Evolutionary conservation across 64 coral and sea anemone species (phyloP), one percentile per base, ranked within the genome.

Genomic region (Orbicella faveolata): DNA sequence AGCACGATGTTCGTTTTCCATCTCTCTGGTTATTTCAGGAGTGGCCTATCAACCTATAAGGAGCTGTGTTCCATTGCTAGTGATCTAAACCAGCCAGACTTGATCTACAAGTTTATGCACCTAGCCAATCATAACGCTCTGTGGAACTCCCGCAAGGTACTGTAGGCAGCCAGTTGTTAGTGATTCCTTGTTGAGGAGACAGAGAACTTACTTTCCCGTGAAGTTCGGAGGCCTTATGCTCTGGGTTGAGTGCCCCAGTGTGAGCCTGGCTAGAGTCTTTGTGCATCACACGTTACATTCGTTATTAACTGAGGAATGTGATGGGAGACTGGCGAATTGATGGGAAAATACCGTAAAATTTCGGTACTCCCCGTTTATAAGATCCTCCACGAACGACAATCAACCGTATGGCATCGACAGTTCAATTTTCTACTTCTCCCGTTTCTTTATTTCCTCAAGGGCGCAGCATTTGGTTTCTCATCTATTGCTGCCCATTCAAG

Each of bases 61-160:
- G 97, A 99, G 75, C 75, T 99, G 55, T 99, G 97, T 25, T 99
- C 97, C 10, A 88, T 99, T 33, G 97, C 97, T 3, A 99, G 65
- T 88, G 97, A 99, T 62, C 83, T 99, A 6, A 96, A 99, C 86
- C 94, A 99, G 69, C 97, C 97, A 54, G 97, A 99, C 74, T 80
- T 99, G 51, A 90, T 99, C 63, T 99, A 99, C 79, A 99, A 95
- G 79, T 95, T 99, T 26, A 93, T 99, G 91, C 97, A 99, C 44
- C 65, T 99, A 2, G 97, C 97, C 16, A 99, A 99, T 91, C 97
- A 99, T 75, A 96, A 99, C 63, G 97, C 97, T n/a, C 78, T 99
- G 41, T 99, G 97, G 97, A 99, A 99, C 79, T 99, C 97, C 10
- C 90, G 77, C 26, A 99, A 94, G 92, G 95, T 94, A 94, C 4